phyloP scores from a whole-genome alignment of 1,140 invertebrate genomes.

The Asbolus verrucosus region DNA sequence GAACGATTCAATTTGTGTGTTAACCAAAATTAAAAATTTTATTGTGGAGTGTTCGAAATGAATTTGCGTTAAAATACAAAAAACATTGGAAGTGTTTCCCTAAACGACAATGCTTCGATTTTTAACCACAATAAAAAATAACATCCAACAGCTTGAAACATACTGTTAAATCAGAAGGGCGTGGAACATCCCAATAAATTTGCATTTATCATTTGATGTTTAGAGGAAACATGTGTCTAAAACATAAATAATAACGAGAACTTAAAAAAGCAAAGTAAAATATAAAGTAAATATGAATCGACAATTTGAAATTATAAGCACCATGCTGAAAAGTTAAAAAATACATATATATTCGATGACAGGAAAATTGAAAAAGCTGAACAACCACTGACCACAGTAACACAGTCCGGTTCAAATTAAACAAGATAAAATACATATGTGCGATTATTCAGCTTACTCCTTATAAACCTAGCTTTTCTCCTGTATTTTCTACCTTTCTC shows the following conservation, averaged over 20 bases:
- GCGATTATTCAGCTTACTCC: too few relatives aligned
- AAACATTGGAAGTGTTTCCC: conserved; percentile 14
- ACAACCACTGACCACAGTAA: too few relatives aligned
- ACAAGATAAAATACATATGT: too few relatives aligned
- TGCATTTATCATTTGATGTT: not conserved
- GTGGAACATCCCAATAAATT: conserved; percentile 26
- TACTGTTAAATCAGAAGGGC: conserved; percentile 11
- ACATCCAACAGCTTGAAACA: conserved; percentile 17
- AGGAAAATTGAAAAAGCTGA: too few relatives aligned
- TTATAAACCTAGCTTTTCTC: too few relatives aligned
- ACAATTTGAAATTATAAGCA: too few relatives aligned
- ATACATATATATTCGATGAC: too few relatives aligned
- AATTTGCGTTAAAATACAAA: conserved; percentile 6
- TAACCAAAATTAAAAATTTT: not conserved
- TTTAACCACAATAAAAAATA: conserved; percentile 26
- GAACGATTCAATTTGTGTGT: conserved; percentile 18
- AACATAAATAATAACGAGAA: not conserved
- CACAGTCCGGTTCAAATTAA: too few relatives aligned
- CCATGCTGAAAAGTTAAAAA: too few relatives aligned
- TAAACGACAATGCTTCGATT: conserved; percentile 21
- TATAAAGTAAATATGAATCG: too few relatives aligned
- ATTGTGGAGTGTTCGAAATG: not conserved
- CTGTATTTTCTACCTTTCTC: too few relatives aligned
- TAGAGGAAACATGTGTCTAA: not conserved
- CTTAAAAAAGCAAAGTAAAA: too few relatives aligned